Percentiles rank a stretch among this genome's conserved stretches.
These are phyloP conservation scores for Boloria selene DNA, from an alignment of 2,888 invertebrate species.

Conservation along the genomic window DNA sequence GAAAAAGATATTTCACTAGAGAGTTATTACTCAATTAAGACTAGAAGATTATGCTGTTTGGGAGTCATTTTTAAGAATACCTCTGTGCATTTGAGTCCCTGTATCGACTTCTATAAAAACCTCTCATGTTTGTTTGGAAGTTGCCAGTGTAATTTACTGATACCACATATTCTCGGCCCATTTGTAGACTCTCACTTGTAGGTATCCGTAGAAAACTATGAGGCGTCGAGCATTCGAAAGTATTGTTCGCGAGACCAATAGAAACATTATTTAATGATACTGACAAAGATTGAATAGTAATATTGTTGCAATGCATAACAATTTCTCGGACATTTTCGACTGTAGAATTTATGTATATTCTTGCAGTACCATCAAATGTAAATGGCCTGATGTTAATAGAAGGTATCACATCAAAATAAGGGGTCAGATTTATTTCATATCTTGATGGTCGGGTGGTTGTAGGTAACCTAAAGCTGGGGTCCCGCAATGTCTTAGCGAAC, in stretches of 20 bases:
- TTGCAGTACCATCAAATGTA: slow-evolving; percentile 68
- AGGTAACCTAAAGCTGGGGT: slow-evolving; percentile 71
- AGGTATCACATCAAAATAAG: slow-evolving; percentile 64
- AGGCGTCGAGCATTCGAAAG: slow-evolving; percentile 54
- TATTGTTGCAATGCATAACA: slow-evolving; percentile 66
- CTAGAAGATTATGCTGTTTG: no score
- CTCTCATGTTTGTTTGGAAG: slow-evolving; percentile 87
- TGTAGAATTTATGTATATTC: slow-evolving; percentile 55
- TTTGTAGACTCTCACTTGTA: slow-evolving; percentile 44
- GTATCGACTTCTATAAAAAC: slow-evolving; percentile 92
- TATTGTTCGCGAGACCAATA: slow-evolving; percentile 46
- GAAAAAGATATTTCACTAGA: no score
- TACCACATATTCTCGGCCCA: slow-evolving; percentile 79
- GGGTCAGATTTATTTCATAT: slow-evolving; percentile 80
- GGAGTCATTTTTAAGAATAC: slow-evolving; percentile 43
- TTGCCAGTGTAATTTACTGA: slow-evolving; percentile 85
- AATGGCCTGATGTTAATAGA: slow-evolving; percentile 50
- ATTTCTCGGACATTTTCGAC: slow-evolving; percentile 52
- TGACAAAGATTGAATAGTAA: slow-evolving; percentile 66
- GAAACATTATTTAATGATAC: slow-evolving; percentile 46
- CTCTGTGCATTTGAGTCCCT: slow-evolving; percentile 81
- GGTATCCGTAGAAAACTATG: slow-evolving; percentile 60
- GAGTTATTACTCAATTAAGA: no score
- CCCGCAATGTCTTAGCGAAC: slow-evolving; percentile 52
- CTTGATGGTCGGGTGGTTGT: slow-evolving; percentile 70